These are phyloP conservation scores for Caenorhabditis zanzibari DNA, from an alignment of 2,888 invertebrate species.

Conservation along the genomic window DNA sequence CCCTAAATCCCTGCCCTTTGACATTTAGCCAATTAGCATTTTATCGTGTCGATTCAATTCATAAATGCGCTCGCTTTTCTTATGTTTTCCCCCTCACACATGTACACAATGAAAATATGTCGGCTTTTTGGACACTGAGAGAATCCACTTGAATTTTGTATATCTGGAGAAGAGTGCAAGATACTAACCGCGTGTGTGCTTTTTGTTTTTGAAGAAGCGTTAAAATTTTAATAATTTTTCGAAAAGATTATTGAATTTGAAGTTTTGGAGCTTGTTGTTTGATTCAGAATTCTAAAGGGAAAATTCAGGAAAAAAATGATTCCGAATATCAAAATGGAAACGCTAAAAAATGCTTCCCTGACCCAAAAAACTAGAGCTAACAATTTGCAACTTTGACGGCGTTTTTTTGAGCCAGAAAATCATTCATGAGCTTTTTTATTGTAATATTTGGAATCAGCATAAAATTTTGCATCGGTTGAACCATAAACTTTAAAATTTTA, in stretches of 20 bases:
- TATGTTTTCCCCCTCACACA: conserved; percentile 39
- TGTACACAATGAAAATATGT: conserved; percentile 52
- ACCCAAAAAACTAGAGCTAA: no score
- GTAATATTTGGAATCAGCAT: no score
- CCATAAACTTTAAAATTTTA: no score
- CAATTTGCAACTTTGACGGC: no score
- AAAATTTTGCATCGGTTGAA: no score
- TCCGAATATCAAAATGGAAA: no score
- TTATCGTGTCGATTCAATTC: conserved; percentile 52
- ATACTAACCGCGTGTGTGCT: not conserved
- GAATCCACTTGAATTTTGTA: conserved; percentile 39
- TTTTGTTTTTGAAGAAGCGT: conserved; percentile 1
- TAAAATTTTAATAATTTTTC: conserved; percentile 10
- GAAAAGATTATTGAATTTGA: not conserved
- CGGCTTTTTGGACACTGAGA: not conserved
- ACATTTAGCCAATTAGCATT: conserved; percentile 62
- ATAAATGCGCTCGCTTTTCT: conserved; percentile 26
- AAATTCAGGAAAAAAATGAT: no score
- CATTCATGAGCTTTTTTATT: no score
- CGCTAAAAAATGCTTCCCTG: no score
- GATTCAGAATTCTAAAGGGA: no score
- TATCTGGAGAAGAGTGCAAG: not conserved
- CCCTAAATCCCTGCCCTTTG: conserved; percentile 26
- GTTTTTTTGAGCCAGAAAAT: no score
- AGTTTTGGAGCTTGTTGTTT: no score